Conservation (phyloP, 2,113 vertebrate genomes). For the Trachemys scripta region DNA sequence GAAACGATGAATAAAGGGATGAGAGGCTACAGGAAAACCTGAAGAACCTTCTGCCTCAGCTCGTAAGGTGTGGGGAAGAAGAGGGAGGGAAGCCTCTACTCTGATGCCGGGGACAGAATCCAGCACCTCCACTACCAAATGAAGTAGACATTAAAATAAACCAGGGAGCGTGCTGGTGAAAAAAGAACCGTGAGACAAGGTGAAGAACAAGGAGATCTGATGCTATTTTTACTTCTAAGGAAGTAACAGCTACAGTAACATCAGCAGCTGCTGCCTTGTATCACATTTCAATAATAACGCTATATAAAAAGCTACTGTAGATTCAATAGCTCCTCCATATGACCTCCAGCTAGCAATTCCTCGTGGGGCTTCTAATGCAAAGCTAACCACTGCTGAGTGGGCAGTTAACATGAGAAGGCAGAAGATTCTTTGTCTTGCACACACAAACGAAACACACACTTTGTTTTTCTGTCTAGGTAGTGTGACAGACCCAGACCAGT, state of each 20-base stretch:
- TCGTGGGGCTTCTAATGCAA: background rate
- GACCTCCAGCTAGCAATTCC: background rate
- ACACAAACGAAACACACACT: background rate
- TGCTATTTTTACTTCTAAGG: background rate
- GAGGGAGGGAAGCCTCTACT: slow-evolving; percentile 35
- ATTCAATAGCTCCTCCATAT: background rate
- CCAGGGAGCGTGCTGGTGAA: slow-evolving; percentile 11
- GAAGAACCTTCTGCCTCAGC: background rate
- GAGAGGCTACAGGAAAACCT: slow-evolving; percentile 4
- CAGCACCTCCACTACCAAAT: slow-evolving; percentile 15
- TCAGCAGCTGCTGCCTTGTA: fast-evolving
- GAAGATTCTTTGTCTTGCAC: background rate
- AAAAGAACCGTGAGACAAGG: slow-evolving; percentile 39
- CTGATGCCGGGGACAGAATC: slow-evolving; percentile 35
- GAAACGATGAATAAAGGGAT: slow-evolving; percentile 4
- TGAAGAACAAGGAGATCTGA: slow-evolving; percentile 54
- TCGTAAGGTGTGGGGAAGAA: background rate
- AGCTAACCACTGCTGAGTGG: background rate
- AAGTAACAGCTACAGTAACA: background rate
- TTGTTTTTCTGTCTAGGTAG: background rate
- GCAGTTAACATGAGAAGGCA: background rate
- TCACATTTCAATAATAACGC: fast-evolving
- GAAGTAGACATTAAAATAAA: background rate
- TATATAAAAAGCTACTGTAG: background rate
- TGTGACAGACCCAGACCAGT: no score